Base-by-base conservation (phyloP, 2,113 vertebrate genomes). In the Ceratotherium simum region DNA sequence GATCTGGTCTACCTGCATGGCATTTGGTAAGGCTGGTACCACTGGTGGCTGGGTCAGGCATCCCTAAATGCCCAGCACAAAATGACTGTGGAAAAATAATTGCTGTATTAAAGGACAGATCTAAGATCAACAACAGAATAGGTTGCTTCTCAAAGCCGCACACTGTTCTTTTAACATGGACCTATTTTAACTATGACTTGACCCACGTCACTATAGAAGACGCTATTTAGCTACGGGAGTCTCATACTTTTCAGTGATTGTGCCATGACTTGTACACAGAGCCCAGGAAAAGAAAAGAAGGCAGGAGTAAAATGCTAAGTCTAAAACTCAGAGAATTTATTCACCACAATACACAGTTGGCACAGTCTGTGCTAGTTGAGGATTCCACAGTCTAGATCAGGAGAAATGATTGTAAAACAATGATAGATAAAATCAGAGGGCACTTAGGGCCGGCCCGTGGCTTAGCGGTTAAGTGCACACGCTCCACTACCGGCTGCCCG, bases 1-100 rank as follows among this genome's bases (percentile, higher is more conserved):
- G n/a, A 46, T 33, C 21, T 31, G 8, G 17, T 39, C n/a, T 58
- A 8, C 8, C 13, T 25, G 13, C 10, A 14, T 65, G 46, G 17
- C 16, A 29, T 65, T 90, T 51, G 16, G 12, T 85, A 79, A 96
- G 25, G 67, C 42, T 69, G 64, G 18, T 79, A 36, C 31, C 12
- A 29, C 6, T n/a, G 25, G 23, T 14, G 27, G 12, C 31, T 78
- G 54, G 48, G 14, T 23, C 29, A 72, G 48, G 29, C 16, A 90
- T 75, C 36, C 48, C 36, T 89, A 75, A 65, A 62, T 56, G 5
- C 18, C 48, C 54, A 56, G 69, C 56, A 72, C 31, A 56, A 75
- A 81, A 80, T 20, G 36, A 70, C 62, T 93, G 13, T 82, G 93
- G 31, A 48, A 70, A 96, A 96, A 79, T 51, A 91, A 69, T 69